Base-by-base conservation (phyloP, 2,113 vertebrate genomes). In the Grallaria varia region DNA sequence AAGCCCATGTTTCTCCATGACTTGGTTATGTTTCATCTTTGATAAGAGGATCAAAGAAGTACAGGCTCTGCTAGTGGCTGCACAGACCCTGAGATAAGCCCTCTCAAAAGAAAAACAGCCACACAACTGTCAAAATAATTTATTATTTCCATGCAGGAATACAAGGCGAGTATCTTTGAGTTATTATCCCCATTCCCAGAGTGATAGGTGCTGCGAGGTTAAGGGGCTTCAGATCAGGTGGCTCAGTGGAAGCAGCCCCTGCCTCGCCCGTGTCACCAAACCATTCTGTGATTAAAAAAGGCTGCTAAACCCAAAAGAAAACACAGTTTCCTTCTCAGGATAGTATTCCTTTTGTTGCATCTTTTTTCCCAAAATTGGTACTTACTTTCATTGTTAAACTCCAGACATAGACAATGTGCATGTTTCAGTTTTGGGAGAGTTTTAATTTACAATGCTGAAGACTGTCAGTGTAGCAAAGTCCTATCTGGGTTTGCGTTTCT, bases 401-500 rank as follows among this genome's bases (percentile, higher is more conserved):
- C 64, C 50, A 50, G 73, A 94, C 35, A 64, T 14, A 71, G 45
- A 20, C 37, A 49, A 25, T 40, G 77, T 84, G 60, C 78, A 73
- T 52, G 59, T 93, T 92, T 97, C 96, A 80, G 84, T 94, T 94
- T 82, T 33, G 27, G 47, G 52, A 90, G 39, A 55, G 37, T 33
- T 52, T 56, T 58, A 45, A 27, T 3, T 2, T 23, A 22, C 1
- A 3, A 9, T 52, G 69, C 64, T 84, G 77, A 55, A 84, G 63
- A 84, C 58, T 91, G 31, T 81, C 67, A 58, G 24, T 30, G 30
- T 27, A 58, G 33, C 9, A 12, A 64, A 91, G 44, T 93, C 84
- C 95, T 98, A 98, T 97, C 98, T 98, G 97, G 97, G 99, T 92
- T 98, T 99, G 96, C 98, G 98, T 95, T 98, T 99, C 63, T 99